Base-by-base conservation (phyloP, 2,113 vertebrate species). In the Picathartes gymnocephalus region DNA sequence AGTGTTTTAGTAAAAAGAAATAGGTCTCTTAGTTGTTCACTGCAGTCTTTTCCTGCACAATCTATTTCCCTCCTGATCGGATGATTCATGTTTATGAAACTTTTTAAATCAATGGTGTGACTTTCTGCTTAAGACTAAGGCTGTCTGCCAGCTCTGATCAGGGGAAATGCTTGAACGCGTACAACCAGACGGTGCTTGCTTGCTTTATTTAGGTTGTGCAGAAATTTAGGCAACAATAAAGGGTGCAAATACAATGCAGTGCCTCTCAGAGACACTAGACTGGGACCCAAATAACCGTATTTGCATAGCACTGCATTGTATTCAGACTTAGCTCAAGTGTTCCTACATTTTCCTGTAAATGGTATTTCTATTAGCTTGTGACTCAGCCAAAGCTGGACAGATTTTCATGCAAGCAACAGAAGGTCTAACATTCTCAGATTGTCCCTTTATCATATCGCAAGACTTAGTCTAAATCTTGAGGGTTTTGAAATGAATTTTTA, bases 111-210 rank as follows among this genome's bases (percentile, higher is more conserved):
- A 83, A 15, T 33, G 7, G 35, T 42, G 42, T 40, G 28, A 77
- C 11, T 86, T 80, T 56, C 62, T 79, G 44, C 61, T 77, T 54
- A 47, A 93, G 65, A 82, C 39, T 30, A 47, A 51, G 47, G 39
- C 27, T 27, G 1, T 56, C 33, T 90, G 66, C 39, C 79, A 92
- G 37, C 13, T 65, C 47, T 0, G 5, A 40, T 54, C 51, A 88
- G 42, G 45, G 28, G 25, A 95, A 79, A 30, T 56, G 14, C 27
- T 64, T 60, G 37, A 81, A 70, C 0, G 0, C 0, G 0, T 25
- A 17, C 20, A 77, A 33, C 3, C 4, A 33, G 50, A 58, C n/a
- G 39, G 27, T 62, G 54, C 42, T 86, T 81, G n/a, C 37, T 86
- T n/a, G 31, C 50, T 78, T 57, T 57, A 40, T 47, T 65, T 69